Conservation (phyloP, 2,888 invertebrate genomes). For the Malachius bipustulatus region DNA sequence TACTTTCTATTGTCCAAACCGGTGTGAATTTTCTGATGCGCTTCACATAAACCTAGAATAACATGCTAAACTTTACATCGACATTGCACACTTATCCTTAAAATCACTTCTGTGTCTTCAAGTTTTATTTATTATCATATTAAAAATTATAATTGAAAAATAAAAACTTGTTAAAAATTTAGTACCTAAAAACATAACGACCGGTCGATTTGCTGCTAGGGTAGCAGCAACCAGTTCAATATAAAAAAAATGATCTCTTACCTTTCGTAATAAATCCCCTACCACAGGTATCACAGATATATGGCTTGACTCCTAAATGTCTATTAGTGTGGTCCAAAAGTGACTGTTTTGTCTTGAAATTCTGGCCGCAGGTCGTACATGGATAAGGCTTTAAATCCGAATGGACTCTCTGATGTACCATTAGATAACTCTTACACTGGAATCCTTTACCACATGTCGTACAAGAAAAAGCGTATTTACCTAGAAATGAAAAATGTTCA, state of each 20-base stretch:
- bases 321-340: conserved; percentile 47
- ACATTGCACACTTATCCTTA: too few species aligned
- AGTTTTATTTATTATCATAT: too few species aligned
- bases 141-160: conserved; percentile 2
- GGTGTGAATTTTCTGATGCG: conserved; percentile 46
- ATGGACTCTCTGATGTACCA: conserved; percentile 49
- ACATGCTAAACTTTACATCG: too few species aligned
- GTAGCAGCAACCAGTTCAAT: too few species aligned
- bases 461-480: conserved; percentile 45
- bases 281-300: conserved; percentile 45
- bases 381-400: conserved; percentile 46
- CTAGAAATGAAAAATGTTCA: conserved; percentile 23
- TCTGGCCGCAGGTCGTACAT: conserved; percentile 44
- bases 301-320: conserved; percentile 48
- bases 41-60: conserved; percentile 41
- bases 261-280: conserved; percentile 48
- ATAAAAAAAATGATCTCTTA: too few species aligned
- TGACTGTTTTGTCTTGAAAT: conserved; percentile 49
- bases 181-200: too few species aligned
- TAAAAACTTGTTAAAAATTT: conserved; percentile 5
- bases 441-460: conserved; percentile 49
- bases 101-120: too few species aligned
- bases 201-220: too few species aligned
- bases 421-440: conserved; percentile 47
- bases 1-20: conserved; percentile 47